Base-by-base conservation (phyloP, 2,888 invertebrate genomes). In the Eremobia ochroleuca region DNA sequence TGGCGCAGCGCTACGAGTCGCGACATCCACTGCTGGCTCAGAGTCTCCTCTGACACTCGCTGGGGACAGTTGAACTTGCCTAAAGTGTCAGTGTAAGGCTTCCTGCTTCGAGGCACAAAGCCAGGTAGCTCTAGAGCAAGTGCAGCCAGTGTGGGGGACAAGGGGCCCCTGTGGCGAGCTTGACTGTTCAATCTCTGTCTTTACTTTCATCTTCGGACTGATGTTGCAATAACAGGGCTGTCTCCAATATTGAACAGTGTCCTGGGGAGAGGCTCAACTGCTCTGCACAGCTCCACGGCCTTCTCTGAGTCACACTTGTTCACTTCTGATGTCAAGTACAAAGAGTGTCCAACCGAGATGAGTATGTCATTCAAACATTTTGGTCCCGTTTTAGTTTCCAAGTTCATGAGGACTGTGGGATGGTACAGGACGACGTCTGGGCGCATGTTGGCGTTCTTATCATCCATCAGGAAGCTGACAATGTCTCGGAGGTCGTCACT, bases 11-110 rank as follows among this genome's bases (percentile, higher is more conserved):
- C 94, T 75, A 97, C 93, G 21, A 97, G 92, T n/a, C 97, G 95
- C 69, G 97, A 94, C 94, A 97, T 94, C 97, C 97, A 97, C 82
- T 97, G 97, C 64, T 97, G 94, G 83, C 97, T 97, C 31, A 97
- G 94, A 62, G 97, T 96, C 43, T 97, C 96, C 82, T 97, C 96
- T 13, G 97, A 97, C 11, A 97, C 95, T 86, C 94, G 93, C 83
- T 97, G 95, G 5, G 97, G 97, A 71, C 92, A 91, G 74, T 90
- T 93, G 65, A 93, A 93, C 31, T 90, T 89, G 34, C 92, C 93
- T 61, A 94, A 13, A 55, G 93, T 88, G 70, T 92, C 93, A 86
- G 88, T 92, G 77, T 92, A 93, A 5, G 95, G 95, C 76, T 89
- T 95, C 73, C 94, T 94, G 85, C 94, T 92, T 59, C 95, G 93